These are phyloP conservation scores for Poeciliopsis paucimaculata DNA, from an alignment of 2,797 vertebrate genomes.

Conservation along the genomic window DNA sequence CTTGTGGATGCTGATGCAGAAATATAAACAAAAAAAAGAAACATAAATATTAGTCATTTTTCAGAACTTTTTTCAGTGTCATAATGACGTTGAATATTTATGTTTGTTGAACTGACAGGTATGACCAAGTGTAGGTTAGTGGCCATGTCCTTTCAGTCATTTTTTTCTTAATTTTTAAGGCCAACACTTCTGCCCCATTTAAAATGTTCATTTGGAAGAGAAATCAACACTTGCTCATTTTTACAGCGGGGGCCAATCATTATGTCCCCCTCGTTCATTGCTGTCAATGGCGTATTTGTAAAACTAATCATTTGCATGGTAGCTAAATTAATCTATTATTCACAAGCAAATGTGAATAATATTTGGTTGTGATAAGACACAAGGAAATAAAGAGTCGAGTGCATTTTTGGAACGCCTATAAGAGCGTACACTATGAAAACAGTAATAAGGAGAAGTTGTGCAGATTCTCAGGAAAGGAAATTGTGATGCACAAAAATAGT, in stretches of 20 bases:
- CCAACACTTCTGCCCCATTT: neutral
- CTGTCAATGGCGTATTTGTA: neutral
- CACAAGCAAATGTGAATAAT: neutral
- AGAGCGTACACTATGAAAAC: no score
- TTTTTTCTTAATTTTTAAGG: neutral
- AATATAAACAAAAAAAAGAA: no score
- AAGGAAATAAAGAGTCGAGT: neutral
- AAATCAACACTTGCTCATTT: neutral
- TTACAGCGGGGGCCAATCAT: neutral
- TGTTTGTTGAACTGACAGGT: neutral
- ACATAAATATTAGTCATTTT: no score
- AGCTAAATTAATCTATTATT: neutral
- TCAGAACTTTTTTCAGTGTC: no score
- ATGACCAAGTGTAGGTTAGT: neutral
- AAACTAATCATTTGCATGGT: neutral
- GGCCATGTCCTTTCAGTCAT: neutral
- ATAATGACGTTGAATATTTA: neutral
- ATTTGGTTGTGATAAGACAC: no score
- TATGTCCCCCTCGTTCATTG: neutral
- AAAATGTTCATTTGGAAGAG: neutral
- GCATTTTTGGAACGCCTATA: neutral
- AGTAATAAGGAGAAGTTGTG: constrained; percentile 1
- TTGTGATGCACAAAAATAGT: neutral
- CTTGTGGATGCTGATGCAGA: no score
- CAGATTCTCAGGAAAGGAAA: neutral